Base-by-base conservation (phyloP, 2,888 invertebrate species). In the Dryobota labecula region DNA sequence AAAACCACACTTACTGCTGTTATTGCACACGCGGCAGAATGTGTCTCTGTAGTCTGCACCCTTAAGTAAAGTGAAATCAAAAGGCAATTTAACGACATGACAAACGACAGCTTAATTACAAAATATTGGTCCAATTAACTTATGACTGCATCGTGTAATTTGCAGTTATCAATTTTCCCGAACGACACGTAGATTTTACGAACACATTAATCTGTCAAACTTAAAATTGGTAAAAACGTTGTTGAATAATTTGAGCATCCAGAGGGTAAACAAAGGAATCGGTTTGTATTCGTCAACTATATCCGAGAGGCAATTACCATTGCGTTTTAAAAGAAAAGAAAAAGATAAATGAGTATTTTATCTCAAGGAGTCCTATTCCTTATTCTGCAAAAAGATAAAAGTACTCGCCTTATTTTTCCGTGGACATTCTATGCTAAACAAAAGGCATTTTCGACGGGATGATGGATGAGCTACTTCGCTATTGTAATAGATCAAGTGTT, bases 301-400 rank as follows among this genome's bases (percentile, higher is more conserved):
- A 70, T 77, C 74, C 72, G 73, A 81, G 57, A 47, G 41, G 70
- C 73, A 76, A 84, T 84, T 80, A 85, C 80, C 82, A 70, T 66
- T 64, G 62, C 72, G 81, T 85, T 86, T 86, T 81, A 80, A 86
- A 82, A 72, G 78, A 84, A 86, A 86, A 87, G 60, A 65, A 78
- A 79, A 84, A 91, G 88, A 92, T 85, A 90, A 92, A 92, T 89
- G 82, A 87, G 80, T 80, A 76, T 89, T 89, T 91, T 87, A 91
- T 91, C 88, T 85, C 70, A 73, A 83, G 68, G 74, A 87, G 86
- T 87, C 86, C 86, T 87, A 87, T 84, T 88, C 86, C 84, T 84
- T 89, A 89, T 88, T 83, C 76, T 73, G 72, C 60, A 76, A 82
- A 83, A 85, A 0, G 87, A 88, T 86, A 86, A 80, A 81, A 83